Conservation (phyloP, 2,797 vertebrate genomes). For the Miichthys miiuy region DNA sequence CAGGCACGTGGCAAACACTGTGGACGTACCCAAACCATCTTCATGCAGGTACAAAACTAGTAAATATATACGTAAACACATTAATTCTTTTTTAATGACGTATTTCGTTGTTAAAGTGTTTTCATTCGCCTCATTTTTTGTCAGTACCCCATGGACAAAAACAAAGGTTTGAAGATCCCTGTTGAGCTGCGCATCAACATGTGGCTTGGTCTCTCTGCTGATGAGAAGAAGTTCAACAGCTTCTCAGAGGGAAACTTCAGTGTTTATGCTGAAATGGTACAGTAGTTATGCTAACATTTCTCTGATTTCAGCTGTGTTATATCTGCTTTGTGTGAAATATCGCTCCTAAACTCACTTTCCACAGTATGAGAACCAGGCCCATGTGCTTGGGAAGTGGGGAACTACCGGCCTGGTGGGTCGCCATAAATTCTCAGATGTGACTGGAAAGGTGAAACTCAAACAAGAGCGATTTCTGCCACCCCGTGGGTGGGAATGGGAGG, state of each 20-base stretch:
- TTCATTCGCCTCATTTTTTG: not conserved
- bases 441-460: constrained; percentile 97
- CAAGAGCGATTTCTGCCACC: constrained; percentile 95
- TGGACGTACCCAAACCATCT: constrained; percentile 92
- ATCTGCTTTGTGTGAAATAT: not conserved
- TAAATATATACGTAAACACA: not conserved
- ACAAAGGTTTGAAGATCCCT: constrained; percentile 90
- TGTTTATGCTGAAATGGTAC: constrained; percentile 97
- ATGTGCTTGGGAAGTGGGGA: constrained; percentile 96
- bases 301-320: not conserved
- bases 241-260: constrained; percentile 95
- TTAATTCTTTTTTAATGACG: not conserved
- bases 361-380: constrained; percentile 98
- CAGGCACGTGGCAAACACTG: constrained; percentile 92
- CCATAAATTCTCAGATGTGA: constrained; percentile 95
- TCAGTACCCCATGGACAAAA: constrained; percentile 96
- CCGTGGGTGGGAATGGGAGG: constrained; percentile 95
- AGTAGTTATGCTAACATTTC: constrained; percentile 21
- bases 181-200: constrained; percentile 92
- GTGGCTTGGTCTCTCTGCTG: constrained; percentile 93
- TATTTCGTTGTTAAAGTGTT: not conserved
- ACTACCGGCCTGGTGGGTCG: constrained; percentile 93
- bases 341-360: not conserved
- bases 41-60: constrained; percentile 90
- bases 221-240: constrained; percentile 94